Conservation (phyloP, 1,140 invertebrate species). For the Dermatophagoides farinae region DNA sequence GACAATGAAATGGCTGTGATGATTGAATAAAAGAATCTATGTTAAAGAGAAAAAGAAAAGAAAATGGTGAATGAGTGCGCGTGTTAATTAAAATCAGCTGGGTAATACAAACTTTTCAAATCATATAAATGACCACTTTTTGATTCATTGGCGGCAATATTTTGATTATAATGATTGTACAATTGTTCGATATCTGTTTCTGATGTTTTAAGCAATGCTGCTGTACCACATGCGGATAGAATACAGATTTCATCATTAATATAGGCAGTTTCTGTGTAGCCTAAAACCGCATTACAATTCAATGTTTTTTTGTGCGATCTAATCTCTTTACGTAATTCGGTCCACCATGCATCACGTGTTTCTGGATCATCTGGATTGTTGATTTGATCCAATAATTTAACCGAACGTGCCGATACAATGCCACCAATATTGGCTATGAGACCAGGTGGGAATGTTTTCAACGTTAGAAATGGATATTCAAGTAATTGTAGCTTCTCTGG, state of each 20-base stretch:
- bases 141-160: neutral
- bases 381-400: slow-evolving; percentile 59
- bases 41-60: neutral
- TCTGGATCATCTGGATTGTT: slow-evolving; percentile 49
- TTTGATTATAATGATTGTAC: neutral
- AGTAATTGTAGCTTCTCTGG: slow-evolving; percentile 14
- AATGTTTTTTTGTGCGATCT: slow-evolving; percentile 69
- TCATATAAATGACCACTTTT: neutral
- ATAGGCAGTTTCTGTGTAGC: slow-evolving; percentile 66
- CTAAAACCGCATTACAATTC: slow-evolving; percentile 78
- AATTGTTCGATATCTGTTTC: slow-evolving; percentile 1
- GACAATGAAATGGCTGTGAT: neutral
- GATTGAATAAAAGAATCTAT: neutral
- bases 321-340: slow-evolving; percentile 77
- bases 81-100: no score
- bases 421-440: slow-evolving; percentile 75
- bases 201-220: slow-evolving; percentile 44
- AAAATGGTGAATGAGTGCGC: no score
- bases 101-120: neutral
- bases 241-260: slow-evolving; percentile 90
- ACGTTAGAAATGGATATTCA: slow-evolving; percentile 87
- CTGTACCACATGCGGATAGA: slow-evolving; percentile 75
- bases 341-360: slow-evolving; percentile 82
- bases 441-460: slow-evolving; percentile 64
- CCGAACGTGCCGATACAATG: slow-evolving; percentile 61